phyloP scores from a whole-genome alignment of 2,888 invertebrate species.

The Chloromyia formosa region DNA sequence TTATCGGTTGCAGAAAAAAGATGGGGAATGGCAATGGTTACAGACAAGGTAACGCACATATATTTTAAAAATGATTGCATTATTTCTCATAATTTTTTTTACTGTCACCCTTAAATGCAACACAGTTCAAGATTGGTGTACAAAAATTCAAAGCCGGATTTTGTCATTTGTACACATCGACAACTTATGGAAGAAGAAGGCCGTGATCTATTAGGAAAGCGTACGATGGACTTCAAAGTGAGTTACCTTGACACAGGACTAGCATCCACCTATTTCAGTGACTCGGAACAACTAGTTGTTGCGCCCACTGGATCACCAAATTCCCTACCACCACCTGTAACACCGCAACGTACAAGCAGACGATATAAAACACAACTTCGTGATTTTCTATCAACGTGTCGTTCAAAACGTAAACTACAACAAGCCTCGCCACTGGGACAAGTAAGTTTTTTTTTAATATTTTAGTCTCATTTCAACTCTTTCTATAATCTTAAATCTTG shows the following conservation, averaged over 20 bases:
- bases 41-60: constrained; percentile 86
- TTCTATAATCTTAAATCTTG: constrained; percentile 24
- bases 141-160: constrained; percentile 99
- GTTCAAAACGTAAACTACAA: constrained; percentile 77
- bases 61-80: neutral
- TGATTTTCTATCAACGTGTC: constrained; percentile 91
- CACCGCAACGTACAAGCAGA: constrained; percentile 83
- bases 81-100: too few relatives aligned
- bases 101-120: neutral
- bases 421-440: constrained; percentile 62
- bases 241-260: constrained; percentile 95
- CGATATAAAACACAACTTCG: constrained; percentile 93
- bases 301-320: constrained; percentile 67
- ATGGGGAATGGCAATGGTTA: constrained; percentile 96
- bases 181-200: constrained; percentile 99
- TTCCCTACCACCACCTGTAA: constrained; percentile 68
- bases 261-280: constrained; percentile 89
- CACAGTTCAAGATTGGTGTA: constrained; percentile 91
- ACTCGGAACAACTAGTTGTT: constrained; percentile 78
- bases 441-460: constrained; percentile 63
- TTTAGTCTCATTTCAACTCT: too few relatives aligned
- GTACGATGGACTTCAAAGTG: constrained; percentile 98
- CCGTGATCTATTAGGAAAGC: constrained; percentile 93
- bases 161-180: constrained; percentile 98
- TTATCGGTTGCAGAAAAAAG: constrained; percentile 95